These are phyloP conservation scores for Ataeniobius toweri DNA, from an alignment of 2,797 vertebrate genomes.

Conservation along the genomic window DNA sequence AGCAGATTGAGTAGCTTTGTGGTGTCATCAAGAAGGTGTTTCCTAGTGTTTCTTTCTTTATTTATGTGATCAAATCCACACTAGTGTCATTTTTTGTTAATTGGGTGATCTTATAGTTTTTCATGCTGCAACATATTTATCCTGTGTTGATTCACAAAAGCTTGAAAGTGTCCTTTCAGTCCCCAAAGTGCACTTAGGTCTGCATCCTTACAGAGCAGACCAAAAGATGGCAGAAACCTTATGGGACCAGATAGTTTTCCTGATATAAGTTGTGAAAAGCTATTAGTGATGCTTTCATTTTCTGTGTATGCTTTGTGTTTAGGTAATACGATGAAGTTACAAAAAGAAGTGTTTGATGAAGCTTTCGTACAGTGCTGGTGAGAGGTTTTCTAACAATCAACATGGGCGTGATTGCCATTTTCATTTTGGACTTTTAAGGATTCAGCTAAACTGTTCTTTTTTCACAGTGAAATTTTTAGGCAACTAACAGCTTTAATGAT, in stretches of 20 bases:
- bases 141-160: constrained; percentile 23
- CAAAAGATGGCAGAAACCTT: constrained; percentile 43
- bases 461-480: background rate
- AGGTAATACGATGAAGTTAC: background rate
- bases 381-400: background rate
- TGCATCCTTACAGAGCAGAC: constrained; percentile 49
- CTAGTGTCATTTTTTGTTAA: background rate
- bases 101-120: constrained; percentile 22
- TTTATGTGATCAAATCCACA: constrained; percentile 9
- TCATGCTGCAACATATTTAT: constrained; percentile 2
- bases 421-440: background rate
- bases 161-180: constrained; percentile 66
- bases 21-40: constrained; percentile 32
- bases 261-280: background rate
- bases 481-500: background rate
- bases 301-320: constrained; percentile 5
- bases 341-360: background rate
- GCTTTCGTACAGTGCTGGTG: background rate
- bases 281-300: constrained; percentile 13
- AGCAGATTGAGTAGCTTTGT: constrained; percentile 34
- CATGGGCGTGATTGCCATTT: background rate
- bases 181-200: constrained; percentile 72
- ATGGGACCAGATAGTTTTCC: constrained; percentile 18
- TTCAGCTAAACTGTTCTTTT: background rate
- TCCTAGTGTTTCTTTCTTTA: background rate